phyloP scores from a whole-genome alignment of 2,797 vertebrate genomes.

The Tenualosa thibaudeaui region DNA sequence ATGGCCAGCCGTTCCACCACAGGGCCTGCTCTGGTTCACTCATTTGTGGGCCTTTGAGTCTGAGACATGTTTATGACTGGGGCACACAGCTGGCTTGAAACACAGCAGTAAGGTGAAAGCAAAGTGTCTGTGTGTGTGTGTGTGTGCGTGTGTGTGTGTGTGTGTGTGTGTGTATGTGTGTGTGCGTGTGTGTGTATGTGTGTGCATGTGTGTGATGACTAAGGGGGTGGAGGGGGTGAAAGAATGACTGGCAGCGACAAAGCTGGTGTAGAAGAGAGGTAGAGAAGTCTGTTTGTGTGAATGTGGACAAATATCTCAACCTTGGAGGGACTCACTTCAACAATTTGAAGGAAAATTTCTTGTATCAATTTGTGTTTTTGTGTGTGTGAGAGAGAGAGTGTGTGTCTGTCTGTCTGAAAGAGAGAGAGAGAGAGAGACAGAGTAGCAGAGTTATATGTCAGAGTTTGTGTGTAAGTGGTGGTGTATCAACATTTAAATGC shows the following conservation, averaged over 20 bases:
- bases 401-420: background rate
- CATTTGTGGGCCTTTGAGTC: background rate
- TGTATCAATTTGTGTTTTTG: background rate
- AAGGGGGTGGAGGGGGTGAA: background rate
- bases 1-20: background rate
- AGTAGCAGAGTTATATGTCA: background rate
- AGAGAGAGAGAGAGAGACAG: too few relatives aligned
- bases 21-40: background rate
- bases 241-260: background rate
- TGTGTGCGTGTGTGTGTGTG: background rate
- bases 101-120: constrained; percentile 45
- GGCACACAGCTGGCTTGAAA: constrained; percentile 48
- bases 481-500: background rate
- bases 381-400: background rate
- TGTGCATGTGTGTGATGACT: background rate
- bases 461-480: background rate
- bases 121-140: background rate
- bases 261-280: background rate
- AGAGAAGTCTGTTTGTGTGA: background rate
- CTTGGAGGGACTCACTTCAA: background rate
- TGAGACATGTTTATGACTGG: constrained; percentile 54
- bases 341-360: background rate
- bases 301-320: background rate
- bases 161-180: background rate
- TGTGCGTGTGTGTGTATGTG: background rate